Conservation (phyloP, 2,888 invertebrate species). For the Chrysotoxum bicinctum region DNA sequence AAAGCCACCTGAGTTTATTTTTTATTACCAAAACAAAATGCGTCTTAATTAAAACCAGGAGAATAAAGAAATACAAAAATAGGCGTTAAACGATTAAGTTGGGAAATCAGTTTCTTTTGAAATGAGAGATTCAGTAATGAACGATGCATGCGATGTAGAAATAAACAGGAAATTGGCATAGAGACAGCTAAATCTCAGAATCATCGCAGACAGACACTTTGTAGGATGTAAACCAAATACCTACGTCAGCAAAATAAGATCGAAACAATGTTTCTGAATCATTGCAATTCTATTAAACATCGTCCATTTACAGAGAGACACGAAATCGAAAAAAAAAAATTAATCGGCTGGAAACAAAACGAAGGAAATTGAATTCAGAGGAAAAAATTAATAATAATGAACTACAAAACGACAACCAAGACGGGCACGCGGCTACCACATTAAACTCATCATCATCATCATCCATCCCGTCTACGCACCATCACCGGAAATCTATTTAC, state of each 20-base stretch:
- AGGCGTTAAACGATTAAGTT: constrained; percentile 2
- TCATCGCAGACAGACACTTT: constrained; percentile 31
- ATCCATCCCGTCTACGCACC: constrained; percentile 56
- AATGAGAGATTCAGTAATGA: neutral
- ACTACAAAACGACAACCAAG: constrained; percentile 39
- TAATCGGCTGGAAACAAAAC: constrained; percentile 54
- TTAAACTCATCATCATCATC: constrained; percentile 49
- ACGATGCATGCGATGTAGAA: neutral
- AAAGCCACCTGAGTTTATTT: constrained; percentile 49
- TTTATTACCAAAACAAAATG: constrained; percentile 28
- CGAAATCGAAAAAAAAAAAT: constrained; percentile 32
- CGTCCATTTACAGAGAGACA: constrained; percentile 17
- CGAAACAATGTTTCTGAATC: constrained; percentile 40
- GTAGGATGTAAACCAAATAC: constrained; percentile 44
- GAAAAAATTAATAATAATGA: constrained; percentile 28
- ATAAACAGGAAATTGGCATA: constrained; percentile 60
- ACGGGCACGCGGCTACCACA: constrained; percentile 33
- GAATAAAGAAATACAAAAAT: neutral
- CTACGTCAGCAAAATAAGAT: constrained; percentile 52
- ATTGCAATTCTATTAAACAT: constrained; percentile 58
- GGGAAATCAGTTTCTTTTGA: constrained; percentile 49
- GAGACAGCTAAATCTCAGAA: constrained; percentile 28
- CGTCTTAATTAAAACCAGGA: constrained; percentile 22
- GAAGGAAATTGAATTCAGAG: constrained; percentile 65
- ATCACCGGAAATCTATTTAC: constrained; percentile 72